Conservation (phyloP, 1,140 invertebrate genomes). For the Pseudomyrmex sp. region DNA sequence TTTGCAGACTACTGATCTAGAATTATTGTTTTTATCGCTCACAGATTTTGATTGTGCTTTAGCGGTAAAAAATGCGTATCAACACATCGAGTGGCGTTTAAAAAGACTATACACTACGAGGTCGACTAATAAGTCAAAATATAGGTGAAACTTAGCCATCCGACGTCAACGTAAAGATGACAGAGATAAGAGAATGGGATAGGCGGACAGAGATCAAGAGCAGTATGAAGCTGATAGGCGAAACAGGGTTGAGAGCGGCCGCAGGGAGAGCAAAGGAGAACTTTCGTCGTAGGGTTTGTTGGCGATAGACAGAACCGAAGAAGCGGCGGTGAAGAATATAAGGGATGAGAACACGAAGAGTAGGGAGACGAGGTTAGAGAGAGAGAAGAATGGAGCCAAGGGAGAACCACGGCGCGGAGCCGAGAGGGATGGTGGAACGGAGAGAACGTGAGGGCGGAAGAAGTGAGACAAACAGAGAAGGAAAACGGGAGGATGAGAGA, state of each 20-base stretch:
- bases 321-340: background rate
- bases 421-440: constrained; percentile 34
- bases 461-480: constrained; percentile 61
- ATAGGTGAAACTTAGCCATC: constrained; percentile 74
- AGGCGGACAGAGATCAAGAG: constrained; percentile 39
- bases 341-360: constrained; percentile 20
- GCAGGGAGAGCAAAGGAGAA: background rate
- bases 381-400: constrained; percentile 14
- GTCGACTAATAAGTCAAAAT: constrained; percentile 74
- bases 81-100: constrained; percentile 1
- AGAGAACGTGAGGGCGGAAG: too few species aligned
- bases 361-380: constrained; percentile 27
- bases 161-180: constrained; percentile 61
- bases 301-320: constrained; percentile 20
- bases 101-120: constrained; percentile 54
- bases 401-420: constrained; percentile 37
- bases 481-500: constrained; percentile 40
- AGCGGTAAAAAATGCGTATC: background rate
- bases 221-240: constrained; percentile 26
- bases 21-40: background rate
- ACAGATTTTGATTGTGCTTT: background rate
- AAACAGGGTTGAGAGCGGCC: background rate
- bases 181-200: constrained; percentile 32
- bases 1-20: background rate
- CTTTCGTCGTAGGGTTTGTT: constrained; percentile 13